Conservation (phyloP, 2,888 invertebrate species). For the Melanostoma mellinum region DNA sequence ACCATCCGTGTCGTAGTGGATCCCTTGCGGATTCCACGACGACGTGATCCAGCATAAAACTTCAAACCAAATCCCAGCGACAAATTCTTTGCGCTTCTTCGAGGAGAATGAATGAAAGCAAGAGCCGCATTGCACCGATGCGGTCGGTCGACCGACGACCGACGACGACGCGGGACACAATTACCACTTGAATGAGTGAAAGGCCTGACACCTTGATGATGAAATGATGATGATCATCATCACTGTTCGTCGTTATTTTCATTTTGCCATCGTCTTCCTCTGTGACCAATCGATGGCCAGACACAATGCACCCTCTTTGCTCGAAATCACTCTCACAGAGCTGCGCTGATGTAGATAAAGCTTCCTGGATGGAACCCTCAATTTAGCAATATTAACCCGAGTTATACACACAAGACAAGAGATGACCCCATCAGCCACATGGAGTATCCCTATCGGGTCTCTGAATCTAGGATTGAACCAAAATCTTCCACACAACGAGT, state of each 20-base stretch:
- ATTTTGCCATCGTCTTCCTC: slow-evolving; percentile 15
- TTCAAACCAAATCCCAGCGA: slow-evolving; percentile 59
- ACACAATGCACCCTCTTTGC: slow-evolving; percentile 24
- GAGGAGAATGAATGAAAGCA: slow-evolving; percentile 4
- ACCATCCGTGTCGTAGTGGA: slow-evolving; percentile 65
- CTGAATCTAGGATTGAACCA: slow-evolving; percentile 48
- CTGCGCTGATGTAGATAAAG: slow-evolving; percentile 62
- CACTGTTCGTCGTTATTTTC: slow-evolving; percentile 17
- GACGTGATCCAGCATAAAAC: slow-evolving; percentile 70
- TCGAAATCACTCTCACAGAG: background rate
- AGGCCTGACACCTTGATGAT: slow-evolving; percentile 63
- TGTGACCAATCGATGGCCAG: slow-evolving; percentile 65
- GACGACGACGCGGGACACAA: slow-evolving; percentile 40
- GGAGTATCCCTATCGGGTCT: slow-evolving; percentile 49
- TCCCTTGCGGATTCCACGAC: slow-evolving; percentile 71
- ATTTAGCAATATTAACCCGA: slow-evolving; percentile 69
- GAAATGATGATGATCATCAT: slow-evolving; percentile 33
- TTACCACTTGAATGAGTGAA: slow-evolving; percentile 68
- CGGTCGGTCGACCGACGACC: background rate
- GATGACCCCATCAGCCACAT: slow-evolving; percentile 38
- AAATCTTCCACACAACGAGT: slow-evolving; percentile 43
- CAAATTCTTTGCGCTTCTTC: slow-evolving; percentile 58
- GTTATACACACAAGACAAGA: slow-evolving; percentile 31
- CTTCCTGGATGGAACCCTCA: slow-evolving; percentile 71
- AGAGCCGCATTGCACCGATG: slow-evolving; percentile 7